Evolutionary conservation across 2,888 invertebrate genomes (phyloP).

Genomic region (Drosophila tripunctata): DNA sequence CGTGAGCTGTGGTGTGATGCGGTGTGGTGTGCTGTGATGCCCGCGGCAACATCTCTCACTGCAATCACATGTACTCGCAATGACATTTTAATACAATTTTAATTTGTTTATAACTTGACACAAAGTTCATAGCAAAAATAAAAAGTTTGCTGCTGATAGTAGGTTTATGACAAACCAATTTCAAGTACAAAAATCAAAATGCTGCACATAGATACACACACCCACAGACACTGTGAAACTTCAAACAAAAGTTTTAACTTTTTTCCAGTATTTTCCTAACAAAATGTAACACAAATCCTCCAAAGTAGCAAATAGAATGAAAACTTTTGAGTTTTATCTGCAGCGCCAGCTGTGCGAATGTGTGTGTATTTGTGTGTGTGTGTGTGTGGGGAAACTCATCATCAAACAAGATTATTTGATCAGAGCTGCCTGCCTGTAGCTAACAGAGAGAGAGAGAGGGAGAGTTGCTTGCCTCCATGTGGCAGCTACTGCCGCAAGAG

Average conservation of each 20-base stretch:
- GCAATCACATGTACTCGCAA: conserved; percentile 29
- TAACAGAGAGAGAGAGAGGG: conserved; percentile 36
- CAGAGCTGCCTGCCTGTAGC: conserved; percentile 60
- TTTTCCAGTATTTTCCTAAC: conserved; percentile 38
- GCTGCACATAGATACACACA: conserved; percentile 32
- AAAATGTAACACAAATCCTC: conserved; percentile 75
- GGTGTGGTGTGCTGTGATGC: background rate
- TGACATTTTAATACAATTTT: conserved; percentile 70
- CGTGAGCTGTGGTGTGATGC: conserved; percentile 6
- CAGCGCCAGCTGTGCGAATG: conserved; percentile 43
- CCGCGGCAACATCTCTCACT: conserved; percentile 18
- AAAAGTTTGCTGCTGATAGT: conserved; percentile 47
- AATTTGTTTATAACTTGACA: conserved; percentile 72
- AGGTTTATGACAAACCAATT: conserved; percentile 74
- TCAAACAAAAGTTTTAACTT: conserved; percentile 65
- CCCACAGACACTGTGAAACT: conserved; percentile 35
- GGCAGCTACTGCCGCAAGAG: conserved; percentile 12
- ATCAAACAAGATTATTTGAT: conserved; percentile 80
- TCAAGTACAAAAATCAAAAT: conserved; percentile 75
- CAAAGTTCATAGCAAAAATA: conserved; percentile 50
- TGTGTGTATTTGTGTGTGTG: conserved; percentile 34
- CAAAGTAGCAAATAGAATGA: conserved; percentile 78
- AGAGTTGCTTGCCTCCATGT: background rate
- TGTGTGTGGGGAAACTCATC: conserved; percentile 69
- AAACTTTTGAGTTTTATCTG: conserved; percentile 71